Evolutionary conservation across 92 coral and sea anemone species (phyloP).

Genomic region (Porites cylindrica): DNA sequence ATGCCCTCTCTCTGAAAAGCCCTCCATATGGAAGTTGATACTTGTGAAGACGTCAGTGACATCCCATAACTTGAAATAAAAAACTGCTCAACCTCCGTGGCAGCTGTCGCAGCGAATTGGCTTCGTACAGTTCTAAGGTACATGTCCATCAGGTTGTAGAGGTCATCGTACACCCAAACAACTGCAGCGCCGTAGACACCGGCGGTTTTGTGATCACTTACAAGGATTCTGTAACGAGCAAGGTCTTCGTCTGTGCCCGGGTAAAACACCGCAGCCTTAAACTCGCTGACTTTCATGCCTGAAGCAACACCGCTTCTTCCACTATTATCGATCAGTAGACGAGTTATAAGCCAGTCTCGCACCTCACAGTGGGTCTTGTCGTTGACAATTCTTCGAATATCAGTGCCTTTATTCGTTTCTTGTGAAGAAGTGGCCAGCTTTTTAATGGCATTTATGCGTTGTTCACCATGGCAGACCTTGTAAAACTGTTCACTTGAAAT

Average conservation of each 20-base stretch:
- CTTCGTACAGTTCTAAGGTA: constrained; percentile 47
- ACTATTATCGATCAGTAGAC: constrained; percentile 28
- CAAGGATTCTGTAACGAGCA: constrained; percentile 58
- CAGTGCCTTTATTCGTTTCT: constrained; percentile 2
- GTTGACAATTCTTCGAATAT: neutral
- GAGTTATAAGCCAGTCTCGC: constrained; percentile 43
- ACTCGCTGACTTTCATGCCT: constrained; percentile 26
- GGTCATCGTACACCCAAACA: constrained; percentile 62
- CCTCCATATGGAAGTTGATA: constrained; percentile 47
- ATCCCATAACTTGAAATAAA: constrained; percentile 63
- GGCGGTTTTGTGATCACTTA: constrained; percentile 63
- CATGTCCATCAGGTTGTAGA: constrained; percentile 43
- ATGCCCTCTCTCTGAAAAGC: constrained; percentile 65
- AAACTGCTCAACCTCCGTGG: constrained; percentile 31
- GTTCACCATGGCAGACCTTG: constrained; percentile 60
- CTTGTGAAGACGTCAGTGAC: constrained; percentile 65
- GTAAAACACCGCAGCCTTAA: constrained; percentile 52
- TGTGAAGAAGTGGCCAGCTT: constrained; percentile 51
- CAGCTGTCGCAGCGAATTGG: constrained; percentile 15
- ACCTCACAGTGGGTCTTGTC: constrained; percentile 37
- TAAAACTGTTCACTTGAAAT: constrained; percentile 54
- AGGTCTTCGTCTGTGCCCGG: constrained; percentile 55
- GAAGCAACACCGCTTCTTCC: constrained; percentile 34
- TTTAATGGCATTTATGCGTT: constrained; percentile 52
- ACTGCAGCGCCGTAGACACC: constrained; percentile 62